phyloP scores from a whole-genome alignment of 2,797 vertebrate genomes.

The Cryptoprocta ferox region DNA sequence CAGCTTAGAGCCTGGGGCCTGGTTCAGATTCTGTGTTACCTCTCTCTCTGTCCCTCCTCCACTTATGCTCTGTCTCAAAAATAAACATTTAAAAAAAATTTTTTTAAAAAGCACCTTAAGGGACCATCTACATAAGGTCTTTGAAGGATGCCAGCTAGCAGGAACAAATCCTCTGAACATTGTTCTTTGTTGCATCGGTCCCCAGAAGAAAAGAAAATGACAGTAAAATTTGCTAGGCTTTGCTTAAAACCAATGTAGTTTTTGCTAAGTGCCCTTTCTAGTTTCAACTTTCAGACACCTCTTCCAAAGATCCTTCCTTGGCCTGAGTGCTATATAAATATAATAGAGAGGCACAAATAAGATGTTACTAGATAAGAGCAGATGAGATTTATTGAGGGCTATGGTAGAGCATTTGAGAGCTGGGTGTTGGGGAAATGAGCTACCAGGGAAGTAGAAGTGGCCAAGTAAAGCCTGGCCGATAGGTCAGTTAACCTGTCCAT shows the following conservation, averaged over 20 bases:
- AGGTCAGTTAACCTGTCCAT: neutral
- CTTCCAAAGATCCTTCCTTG: neutral
- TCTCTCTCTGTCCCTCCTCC: too few relatives aligned
- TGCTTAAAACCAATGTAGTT: neutral
- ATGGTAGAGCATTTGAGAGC: neutral
- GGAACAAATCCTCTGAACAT: slow-evolving; percentile 6
- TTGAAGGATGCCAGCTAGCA: neutral
- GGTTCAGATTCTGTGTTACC: too few relatives aligned
- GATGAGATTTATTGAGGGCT: neutral
- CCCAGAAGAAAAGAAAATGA: neutral
- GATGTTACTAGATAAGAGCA: neutral
- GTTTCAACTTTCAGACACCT: neutral
- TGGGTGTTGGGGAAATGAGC: rapidly evolving
- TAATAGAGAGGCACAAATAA: neutral
- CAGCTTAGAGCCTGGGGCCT: too few relatives aligned
- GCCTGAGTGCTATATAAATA: neutral
- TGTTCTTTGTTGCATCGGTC: neutral
- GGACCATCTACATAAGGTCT: neutral
- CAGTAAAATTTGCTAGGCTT: neutral
- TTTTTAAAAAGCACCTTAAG: neutral
- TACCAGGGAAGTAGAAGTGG: too few relatives aligned
- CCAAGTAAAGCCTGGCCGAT: neutral
- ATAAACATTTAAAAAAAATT: too few relatives aligned
- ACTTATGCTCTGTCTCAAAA: too few relatives aligned
- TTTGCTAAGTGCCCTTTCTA: neutral